Base-by-base conservation (phyloP, 2,888 invertebrate genomes). In the Papilio elwesi region DNA sequence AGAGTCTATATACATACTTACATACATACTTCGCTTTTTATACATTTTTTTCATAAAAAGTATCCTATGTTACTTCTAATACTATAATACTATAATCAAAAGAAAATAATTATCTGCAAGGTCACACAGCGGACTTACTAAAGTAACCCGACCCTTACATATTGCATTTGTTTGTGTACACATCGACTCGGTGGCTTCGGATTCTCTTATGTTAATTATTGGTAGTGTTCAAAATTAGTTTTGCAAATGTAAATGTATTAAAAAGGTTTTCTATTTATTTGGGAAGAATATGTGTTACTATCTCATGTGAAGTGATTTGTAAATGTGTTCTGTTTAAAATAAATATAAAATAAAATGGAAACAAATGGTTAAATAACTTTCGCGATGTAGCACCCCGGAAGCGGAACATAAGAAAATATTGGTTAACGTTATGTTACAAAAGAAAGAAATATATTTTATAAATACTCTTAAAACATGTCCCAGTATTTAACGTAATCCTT, bases 131-230 rank as follows among this genome's bases (percentile, higher is more conserved):
- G 16, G 52, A 10, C 47, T 38, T 64, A 16, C 69, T 43, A 57
- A 59, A 65, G 69, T 69, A 73, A 11, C 68, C 6, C 65, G n/a
- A 51, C 57, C 38, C 26, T 43, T 12, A 69, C 53, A 47, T 64
- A 70, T 68, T 69, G 16, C 15, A 65, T 55, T 71, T 57, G 55
- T 71, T 26, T 26, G 36, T 70, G 12, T 70, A 71, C 38, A 43
- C 71, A 15, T 13, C 66, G 51, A 48, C 13, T 71, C 43, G 36
- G 11, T 6, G n/a, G 43, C 55, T 73, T 64, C 5, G n/a, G 15
- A 68, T 59, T 59, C 51, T 63, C 55, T 64, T 64, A 69, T 51
- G 49, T 65, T 57, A 71, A 71, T 71, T 71, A 49, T n/a, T 62
- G 51, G n/a, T 52, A 4, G 51, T 16, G 12, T 43, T 52, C n/a